A percentile compares a stretch with the other conserved stretches of the same genome.
phyloP scores from a whole-genome alignment of 2,113 vertebrate species.

The Miniopterus natalensis region DNA sequence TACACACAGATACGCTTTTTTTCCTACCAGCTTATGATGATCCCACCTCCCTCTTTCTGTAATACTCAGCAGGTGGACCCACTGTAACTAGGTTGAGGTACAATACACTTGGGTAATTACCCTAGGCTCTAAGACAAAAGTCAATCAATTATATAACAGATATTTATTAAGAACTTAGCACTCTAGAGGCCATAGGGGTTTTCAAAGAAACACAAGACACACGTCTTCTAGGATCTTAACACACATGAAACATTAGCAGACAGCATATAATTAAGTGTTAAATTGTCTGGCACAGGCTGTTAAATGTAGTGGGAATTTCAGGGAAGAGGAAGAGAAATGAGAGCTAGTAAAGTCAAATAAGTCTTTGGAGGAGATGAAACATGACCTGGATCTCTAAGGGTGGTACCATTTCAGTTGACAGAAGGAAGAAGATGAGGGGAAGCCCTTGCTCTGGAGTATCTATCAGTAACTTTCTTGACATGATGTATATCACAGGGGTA shows the following conservation, averaged over 20 bases:
- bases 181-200: not conserved
- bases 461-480: not conserved
- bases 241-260: not conserved
- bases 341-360: conserved; percentile 6
- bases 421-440: not conserved
- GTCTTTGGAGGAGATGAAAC: not conserved
- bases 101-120: not conserved
- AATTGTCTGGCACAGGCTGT: not conserved
- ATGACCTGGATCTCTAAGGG: not conserved
- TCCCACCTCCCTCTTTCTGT: not conserved
- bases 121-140: not conserved
- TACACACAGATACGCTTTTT: not conserved
- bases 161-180: conserved; percentile 13
- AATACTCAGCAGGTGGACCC: not conserved
- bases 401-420: not conserved
- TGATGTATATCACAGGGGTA: not conserved
- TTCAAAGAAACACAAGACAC: conserved; percentile 30
- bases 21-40: not conserved
- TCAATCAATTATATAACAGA: not conserved
- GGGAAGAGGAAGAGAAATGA: conserved; percentile 38
- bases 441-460: not conserved
- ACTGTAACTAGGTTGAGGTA: not conserved
- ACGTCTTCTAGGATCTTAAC: conserved; percentile 2
- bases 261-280: conserved; percentile 45
- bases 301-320: conserved; percentile 48